Percentiles rank a stretch among this genome's conserved stretches.
These are phyloP conservation scores for Microplitis manilae DNA, from an alignment of 2,888 invertebrate species.

Conservation along the genomic window DNA sequence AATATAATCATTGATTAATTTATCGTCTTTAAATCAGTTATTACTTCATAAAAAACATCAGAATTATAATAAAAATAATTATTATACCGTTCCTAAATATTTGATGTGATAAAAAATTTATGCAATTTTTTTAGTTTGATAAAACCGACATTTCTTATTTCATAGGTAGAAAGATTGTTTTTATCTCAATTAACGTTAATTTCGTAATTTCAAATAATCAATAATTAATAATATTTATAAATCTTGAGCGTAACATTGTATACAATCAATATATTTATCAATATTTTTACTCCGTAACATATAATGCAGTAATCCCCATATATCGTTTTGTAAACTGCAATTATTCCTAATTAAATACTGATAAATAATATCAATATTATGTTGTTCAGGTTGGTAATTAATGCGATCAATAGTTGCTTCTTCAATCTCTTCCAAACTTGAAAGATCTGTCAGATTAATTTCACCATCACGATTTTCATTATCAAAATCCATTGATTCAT, in stretches of 20 bases:
- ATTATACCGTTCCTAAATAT: no score
- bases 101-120: no score
- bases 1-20: no score
- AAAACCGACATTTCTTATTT: no score
- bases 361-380: conserved; percentile 9
- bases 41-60: no score
- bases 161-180: no score
- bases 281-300: neutral
- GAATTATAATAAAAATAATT: no score
- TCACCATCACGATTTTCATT: neutral
- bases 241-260: neutral
- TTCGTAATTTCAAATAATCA: neutral
- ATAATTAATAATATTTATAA: neutral
- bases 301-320: neutral
- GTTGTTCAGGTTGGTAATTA: neutral
- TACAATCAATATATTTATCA: neutral
- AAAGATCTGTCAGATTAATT: neutral
- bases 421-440: neutral
- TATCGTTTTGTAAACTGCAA: neutral
- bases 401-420: neutral
- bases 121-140: no score
- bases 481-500: neutral
- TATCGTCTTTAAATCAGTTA: no score
- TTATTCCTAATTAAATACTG: neutral
- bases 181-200: neutral